Evolutionary conservation across 2,797 vertebrate genomes (phyloP).

Genomic region (Phyllotis vaccarum): DNA sequence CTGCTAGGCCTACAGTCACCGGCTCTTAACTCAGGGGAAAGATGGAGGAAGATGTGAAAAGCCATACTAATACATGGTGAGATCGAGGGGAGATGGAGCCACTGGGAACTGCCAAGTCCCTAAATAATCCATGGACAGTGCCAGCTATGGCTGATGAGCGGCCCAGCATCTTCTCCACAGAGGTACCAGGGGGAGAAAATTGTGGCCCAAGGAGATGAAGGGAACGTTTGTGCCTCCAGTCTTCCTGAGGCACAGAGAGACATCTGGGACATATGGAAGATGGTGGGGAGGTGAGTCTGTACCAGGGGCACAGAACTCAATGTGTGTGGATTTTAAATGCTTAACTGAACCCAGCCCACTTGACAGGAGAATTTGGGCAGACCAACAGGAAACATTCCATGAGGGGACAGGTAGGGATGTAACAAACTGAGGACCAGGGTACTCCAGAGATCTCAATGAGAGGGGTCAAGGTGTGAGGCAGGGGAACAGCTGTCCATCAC

Average conservation of each 20-base stretch:
- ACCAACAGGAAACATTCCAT: accelerated
- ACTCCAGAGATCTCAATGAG: no score
- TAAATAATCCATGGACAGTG: accelerated
- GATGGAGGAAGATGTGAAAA: neutral
- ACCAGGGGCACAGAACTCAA: neutral
- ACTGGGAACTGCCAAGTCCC: accelerated
- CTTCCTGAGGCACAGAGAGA: neutral
- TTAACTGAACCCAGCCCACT: accelerated
- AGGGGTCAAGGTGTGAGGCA: neutral
- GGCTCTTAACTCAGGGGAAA: neutral
- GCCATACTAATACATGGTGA: neutral
- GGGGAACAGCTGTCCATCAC: accelerated
- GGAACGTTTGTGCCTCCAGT: accelerated
- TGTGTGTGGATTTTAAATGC: accelerated
- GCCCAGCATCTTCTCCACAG: accelerated
- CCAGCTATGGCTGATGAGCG: accelerated
- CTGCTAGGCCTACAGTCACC: neutral
- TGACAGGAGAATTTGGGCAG: no score
- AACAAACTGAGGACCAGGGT: accelerated
- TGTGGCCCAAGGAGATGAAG: neutral
- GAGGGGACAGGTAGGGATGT: accelerated
- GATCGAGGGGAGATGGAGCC: no score
- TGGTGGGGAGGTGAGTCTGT: accelerated
- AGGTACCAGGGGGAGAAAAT: neutral
- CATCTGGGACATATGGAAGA: neutral